Base-by-base conservation (phyloP, 1,140 invertebrate genomes). In the Diachasmimorpha longicaudata region DNA sequence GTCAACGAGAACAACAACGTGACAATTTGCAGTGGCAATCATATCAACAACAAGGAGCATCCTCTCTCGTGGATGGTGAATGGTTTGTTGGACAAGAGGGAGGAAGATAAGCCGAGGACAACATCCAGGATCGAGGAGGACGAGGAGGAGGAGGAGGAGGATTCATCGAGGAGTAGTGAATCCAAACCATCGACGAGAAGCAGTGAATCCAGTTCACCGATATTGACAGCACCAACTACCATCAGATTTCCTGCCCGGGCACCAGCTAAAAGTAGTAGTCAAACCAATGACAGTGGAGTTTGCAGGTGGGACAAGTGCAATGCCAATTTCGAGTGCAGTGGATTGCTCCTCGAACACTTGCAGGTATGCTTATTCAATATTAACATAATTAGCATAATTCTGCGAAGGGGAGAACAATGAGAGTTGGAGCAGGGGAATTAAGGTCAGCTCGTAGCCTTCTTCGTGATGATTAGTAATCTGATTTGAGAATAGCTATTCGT, bases 261-360 rank as follows among this genome's bases (percentile, higher is more conserved):
- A 77, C 83, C 86, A 13, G 85, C 87, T 1, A 87, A 90, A 74
- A 83, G 87, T 58, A 85, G 81, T 73, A 80, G 86, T 0, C 85
- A 83, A 11, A 84, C 81, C 13, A 83, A 89, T 14, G 90, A 91
- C 37, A 91, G 90, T 75, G 90, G 91, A 9, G 85, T 92, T 46
- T 97, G 96, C 83, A 91, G 93, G 74, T 98, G 96, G 96, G 92
- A 94, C 81, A 94, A 95, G 79, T 98, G 96, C 89, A 92, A 92
- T 78, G 90, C 91, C 79, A 92, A 91, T 82, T 94, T 95, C 78
- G 94, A 95, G 67, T 93, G 94, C 74, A 93, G 92, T 84, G 91
- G 93, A 19, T 93, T 93, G 83, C 93, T 98, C 76, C 89, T 97
- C 80, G 96, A 97, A 88, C 96, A 98, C 89, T 92, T 98, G 83